Evolutionary conservation across 2,113 vertebrate genomes (phyloP).

Genomic region (Amazona vittata): DNA sequence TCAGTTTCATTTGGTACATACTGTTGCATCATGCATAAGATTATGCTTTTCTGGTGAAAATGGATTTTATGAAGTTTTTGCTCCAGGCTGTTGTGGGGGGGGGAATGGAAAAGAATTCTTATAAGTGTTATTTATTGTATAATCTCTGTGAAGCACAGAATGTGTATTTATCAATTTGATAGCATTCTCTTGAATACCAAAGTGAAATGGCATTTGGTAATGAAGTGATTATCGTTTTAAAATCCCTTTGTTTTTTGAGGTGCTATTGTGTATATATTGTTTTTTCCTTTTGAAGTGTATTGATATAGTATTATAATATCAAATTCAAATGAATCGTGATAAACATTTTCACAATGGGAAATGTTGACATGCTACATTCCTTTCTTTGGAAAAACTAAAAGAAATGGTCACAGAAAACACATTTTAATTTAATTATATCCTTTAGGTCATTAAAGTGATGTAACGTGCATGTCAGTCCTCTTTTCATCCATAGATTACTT

Average conservation of each 20-base stretch:
- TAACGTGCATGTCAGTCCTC: slow-evolving; percentile 53
- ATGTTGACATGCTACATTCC: slow-evolving; percentile 67
- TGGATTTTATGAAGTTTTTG: not conserved
- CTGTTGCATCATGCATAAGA: not conserved
- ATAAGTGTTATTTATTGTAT: not conserved
- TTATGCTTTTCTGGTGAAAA: not conserved
- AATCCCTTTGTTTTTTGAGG: slow-evolving; percentile 11
- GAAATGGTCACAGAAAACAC: slow-evolving; percentile 66
- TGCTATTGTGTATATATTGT: not conserved
- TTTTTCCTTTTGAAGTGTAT: slow-evolving; percentile 43
- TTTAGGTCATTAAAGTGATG: slow-evolving; percentile 47
- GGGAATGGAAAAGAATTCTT: not conserved
- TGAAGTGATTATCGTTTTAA: slow-evolving; percentile 1
- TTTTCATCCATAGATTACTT: slow-evolving; percentile 33
- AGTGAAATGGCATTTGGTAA: slow-evolving; percentile 35
- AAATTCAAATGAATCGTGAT: slow-evolving; percentile 51
- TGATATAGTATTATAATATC: slow-evolving; percentile 41
- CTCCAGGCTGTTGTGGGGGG: not conserved
- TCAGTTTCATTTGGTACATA: not conserved
- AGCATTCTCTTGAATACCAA: slow-evolving; percentile 19
- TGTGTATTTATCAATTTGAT: slow-evolving; percentile 2
- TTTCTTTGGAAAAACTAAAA: slow-evolving; percentile 69
- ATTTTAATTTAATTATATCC: slow-evolving; percentile 69
- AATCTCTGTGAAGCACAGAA: not conserved
- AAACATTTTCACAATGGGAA: slow-evolving; percentile 71